Evolutionary conservation across 1,140 invertebrate genomes (phyloP).

Genomic region (Drosophila nebulosa): DNA sequence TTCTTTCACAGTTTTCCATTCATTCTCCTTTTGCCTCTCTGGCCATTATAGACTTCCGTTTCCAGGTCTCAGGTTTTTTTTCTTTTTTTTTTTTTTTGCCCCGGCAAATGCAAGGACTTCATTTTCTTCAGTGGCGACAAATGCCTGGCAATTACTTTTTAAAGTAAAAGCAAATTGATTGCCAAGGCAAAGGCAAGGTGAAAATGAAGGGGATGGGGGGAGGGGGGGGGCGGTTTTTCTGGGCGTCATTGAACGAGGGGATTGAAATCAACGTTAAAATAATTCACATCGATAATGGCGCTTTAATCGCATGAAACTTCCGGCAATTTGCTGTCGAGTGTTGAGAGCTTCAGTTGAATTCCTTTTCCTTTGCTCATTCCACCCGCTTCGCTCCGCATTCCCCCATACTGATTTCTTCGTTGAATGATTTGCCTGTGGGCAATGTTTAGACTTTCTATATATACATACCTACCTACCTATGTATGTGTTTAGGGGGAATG

Average conservation of each 20-base stretch:
- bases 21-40: neutral
- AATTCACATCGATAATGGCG: slow-evolving; percentile 77
- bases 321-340: slow-evolving; percentile 72
- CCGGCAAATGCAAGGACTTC: neutral
- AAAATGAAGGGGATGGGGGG: neutral
- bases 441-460: slow-evolving; percentile 12
- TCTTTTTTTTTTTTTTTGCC: neutral
- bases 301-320: slow-evolving; percentile 76
- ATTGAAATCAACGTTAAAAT: slow-evolving; percentile 61
- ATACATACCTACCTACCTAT: neutral
- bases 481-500: neutral
- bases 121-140: slow-evolving; percentile 44
- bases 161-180: slow-evolving; percentile 71
- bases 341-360: slow-evolving; percentile 45
- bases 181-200: slow-evolving; percentile 28
- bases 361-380: slow-evolving; percentile 17
- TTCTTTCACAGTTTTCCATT: slow-evolving; percentile 29
- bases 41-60: slow-evolving; percentile 4
- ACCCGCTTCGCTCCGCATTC: neutral
- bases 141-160: slow-evolving; percentile 71
- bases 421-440: slow-evolving; percentile 57
- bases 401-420: neutral
- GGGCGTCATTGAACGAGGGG: neutral
- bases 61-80: neutral
- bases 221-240: neutral